Conservation (phyloP, 2,797 vertebrate genomes). For the Enteromius radiatus region DNA sequence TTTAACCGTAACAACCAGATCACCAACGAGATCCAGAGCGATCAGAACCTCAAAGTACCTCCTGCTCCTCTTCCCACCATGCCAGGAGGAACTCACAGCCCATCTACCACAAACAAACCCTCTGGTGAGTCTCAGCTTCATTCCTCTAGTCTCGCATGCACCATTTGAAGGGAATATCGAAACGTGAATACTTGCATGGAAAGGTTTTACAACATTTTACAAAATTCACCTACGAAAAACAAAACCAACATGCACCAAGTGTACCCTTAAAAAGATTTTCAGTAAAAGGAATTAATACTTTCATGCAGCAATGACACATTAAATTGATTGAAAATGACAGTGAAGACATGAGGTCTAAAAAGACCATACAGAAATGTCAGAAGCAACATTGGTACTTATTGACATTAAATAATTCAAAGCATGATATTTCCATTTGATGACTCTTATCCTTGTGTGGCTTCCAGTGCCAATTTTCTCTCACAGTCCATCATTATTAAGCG, state of each 20-base stretch:
- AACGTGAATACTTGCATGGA: background rate
- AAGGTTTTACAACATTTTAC: background rate
- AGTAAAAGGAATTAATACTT: background rate
- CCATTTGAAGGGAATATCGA: background rate
- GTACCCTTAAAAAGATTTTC: background rate
- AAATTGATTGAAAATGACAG: background rate
- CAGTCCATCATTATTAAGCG: constrained; percentile 55
- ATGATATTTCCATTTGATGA: background rate
- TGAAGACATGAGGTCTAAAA: background rate
- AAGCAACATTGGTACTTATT: background rate
- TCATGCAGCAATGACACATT: background rate
- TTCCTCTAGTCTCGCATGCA: constrained; percentile 4
- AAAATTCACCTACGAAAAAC: constrained; percentile 13
- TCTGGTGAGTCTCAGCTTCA: constrained; percentile 84
- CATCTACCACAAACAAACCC: constrained; percentile 90
- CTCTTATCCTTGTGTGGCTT: background rate
- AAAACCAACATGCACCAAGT: background rate
- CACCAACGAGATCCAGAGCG: constrained; percentile 97
- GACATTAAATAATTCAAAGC: background rate
- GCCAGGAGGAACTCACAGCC: constrained; percentile 89
- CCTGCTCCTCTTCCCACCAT: constrained; percentile 88
- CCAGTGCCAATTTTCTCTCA: background rate
- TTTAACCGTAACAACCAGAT: constrained; percentile 90
- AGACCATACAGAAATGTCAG: background rate
- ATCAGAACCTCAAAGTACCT: constrained; percentile 89